Percentiles rank a stretch among this genome's conserved stretches.
phyloP scores from a whole-genome alignment of 2,113 vertebrate genomes.

The Heloderma charlesbogerti region DNA sequence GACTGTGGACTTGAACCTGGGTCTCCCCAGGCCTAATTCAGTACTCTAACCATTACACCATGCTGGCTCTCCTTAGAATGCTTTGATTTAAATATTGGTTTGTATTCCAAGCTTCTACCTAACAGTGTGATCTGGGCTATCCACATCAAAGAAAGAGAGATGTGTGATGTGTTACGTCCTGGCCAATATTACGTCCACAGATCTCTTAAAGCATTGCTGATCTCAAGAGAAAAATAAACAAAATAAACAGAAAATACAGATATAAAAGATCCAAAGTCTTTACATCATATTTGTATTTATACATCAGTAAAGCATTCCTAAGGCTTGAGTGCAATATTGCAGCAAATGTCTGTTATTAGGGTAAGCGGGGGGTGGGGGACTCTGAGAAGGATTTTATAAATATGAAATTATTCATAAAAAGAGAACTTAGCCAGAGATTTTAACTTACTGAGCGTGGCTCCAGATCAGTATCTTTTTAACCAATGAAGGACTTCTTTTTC shows the following conservation, averaged over 20 bases:
- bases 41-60: not conserved
- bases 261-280: not conserved
- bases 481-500: conserved; percentile 21
- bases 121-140: not conserved
- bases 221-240: not conserved
- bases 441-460: no score
- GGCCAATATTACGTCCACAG: not conserved
- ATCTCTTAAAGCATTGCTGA: not conserved
- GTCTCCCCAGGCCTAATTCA: not conserved
- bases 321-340: not conserved
- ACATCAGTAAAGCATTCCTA: not conserved
- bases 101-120: not conserved
- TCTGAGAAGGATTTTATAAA: not conserved
- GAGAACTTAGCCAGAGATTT: not conserved
- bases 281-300: not conserved
- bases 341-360: not conserved
- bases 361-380: not conserved
- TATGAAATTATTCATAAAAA: not conserved
- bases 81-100: not conserved
- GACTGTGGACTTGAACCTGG: not conserved
- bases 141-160: not conserved
- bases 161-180: not conserved
- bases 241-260: not conserved
- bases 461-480: conserved; percentile 13
- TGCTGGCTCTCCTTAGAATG: not conserved